These are phyloP conservation scores for Stenoptilia bipunctidactyla DNA, from an alignment of 2,888 invertebrate species.

Conservation along the genomic window DNA sequence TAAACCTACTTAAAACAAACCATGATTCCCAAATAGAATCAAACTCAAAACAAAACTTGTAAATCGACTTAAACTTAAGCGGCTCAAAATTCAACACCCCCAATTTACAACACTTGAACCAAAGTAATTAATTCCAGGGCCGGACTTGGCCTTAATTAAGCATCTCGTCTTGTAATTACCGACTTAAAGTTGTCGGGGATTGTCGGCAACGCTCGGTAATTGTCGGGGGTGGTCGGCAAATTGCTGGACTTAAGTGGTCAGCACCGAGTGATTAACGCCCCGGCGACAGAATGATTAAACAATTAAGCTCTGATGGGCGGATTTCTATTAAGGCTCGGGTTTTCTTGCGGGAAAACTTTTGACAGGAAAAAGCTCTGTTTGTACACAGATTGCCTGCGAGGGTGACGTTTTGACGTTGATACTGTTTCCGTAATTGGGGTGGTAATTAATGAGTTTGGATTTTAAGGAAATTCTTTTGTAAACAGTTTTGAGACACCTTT, in stretches of 20 bases:
- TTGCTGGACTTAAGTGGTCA: conserved; percentile 38
- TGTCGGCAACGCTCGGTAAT: conserved; percentile 26
- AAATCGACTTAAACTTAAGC: not conserved
- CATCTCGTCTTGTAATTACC: conserved; percentile 68
- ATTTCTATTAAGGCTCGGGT: conserved; percentile 34
- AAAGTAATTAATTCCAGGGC: conserved; percentile 51
- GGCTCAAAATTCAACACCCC: conserved; percentile 20
- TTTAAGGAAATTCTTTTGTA: too few relatives aligned
- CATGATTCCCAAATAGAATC: conserved; percentile 15
- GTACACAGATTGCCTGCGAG: not conserved
- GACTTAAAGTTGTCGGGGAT: conserved; percentile 34
- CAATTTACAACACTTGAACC: conserved; percentile 22
- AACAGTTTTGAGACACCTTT: too few relatives aligned
- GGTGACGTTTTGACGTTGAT: not conserved
- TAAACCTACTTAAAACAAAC: not conserved
- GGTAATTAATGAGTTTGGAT: too few relatives aligned
- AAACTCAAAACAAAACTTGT: conserved; percentile 16
- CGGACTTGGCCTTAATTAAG: conserved; percentile 42
- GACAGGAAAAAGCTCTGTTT: conserved; percentile 16
- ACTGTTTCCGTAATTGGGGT: too few relatives aligned
- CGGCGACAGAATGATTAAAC: conserved; percentile 60
- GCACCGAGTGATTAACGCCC: conserved; percentile 39
- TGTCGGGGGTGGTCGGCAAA: not conserved
- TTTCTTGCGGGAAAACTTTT: conserved; percentile 7
- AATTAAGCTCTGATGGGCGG: conserved; percentile 62